Evolutionary conservation across 1,140 invertebrate genomes (phyloP), one percentile per base, ranked within the genome.

Genomic region (Steinernema khuongi): DNA sequence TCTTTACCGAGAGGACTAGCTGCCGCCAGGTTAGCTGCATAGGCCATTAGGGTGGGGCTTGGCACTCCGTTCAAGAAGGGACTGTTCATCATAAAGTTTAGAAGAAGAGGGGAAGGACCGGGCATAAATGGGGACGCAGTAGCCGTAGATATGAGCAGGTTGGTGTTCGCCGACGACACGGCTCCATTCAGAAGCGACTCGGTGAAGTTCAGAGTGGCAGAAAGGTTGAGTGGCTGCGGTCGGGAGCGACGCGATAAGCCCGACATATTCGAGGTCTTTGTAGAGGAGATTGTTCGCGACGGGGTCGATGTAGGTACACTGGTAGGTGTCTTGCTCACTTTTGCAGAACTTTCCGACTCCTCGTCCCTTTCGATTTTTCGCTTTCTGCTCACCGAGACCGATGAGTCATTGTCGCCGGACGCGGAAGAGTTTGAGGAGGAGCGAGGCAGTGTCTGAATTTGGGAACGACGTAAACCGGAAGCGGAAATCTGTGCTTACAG

Each of bases 241-340:
- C 80, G 80, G 32, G 70, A 73, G 17, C 80, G 77, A 4, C 79
- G 73, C 22, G 81, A 77, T 18, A 81, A 33, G 4, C 32, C 69
- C 36, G 41, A 41, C 30, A 17, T 29, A 11, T 22, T 69, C 29
- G 19, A 31, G 31, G 18, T 19, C 33, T 70, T 68, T 18, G 4
- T 69, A 22, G 32, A 18, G n/a, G 28, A 26, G n/a, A 41, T 60
- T n/a, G 4, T 60, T 11, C 50, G 7, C 2, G 50, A 60, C 14
- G 50, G 50, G 7, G 50, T 60, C 2, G 7, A 60, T 7, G 7
- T 60, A 22, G 50, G 2, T 26, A 22, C n/a, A n/a, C 36, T 60
- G 14, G 50, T 26, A 7, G 50, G 50, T 22, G 50, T 77, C 29
- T 32, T 69, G 17, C 22, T 7, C 26, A 32, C 31, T 14, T 41